Base-by-base conservation (phyloP, 2,113 vertebrate genomes). In the Pluvialis apricaria region DNA sequence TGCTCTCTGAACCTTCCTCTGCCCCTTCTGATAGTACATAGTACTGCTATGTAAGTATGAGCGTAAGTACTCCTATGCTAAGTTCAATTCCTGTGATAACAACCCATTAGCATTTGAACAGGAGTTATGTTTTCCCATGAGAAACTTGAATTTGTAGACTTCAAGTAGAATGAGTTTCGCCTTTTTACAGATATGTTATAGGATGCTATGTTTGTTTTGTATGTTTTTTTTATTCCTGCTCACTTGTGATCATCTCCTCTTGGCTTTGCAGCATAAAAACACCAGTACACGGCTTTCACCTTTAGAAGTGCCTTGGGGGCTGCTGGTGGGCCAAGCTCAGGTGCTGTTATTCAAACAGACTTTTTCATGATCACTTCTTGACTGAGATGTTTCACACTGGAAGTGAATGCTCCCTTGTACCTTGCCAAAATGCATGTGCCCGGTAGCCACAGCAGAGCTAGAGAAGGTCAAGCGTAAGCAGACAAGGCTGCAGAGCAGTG, bases 1-100 rank as follows among this genome's bases (percentile, higher is more conserved):
- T 96, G 71, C 78, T 91, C 91, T 32, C 77, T 94, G 92, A 94
- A 92, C 92, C 81, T 89, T 75, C 57, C 55, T 84, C 88, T 92
- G 77, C 83, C 73, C 69, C 58, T 79, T 73, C 70, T 58, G 69
- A 58, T 7, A 57, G 29, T 31, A 71, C 69, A 26, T 2, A 51
- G 66, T 14, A 45, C 45, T 45, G 18, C 45, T 45, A 45, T 45
- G 45, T 45, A 45, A 19, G 45, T 45, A 45, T 45, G 45, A 45
- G 45, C 45, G 19, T 45, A 45, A 45, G 45, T 9, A 45, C 45
- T 45, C 45, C 45, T 45, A 45, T 45, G 45, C 45, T 45, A 45
- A 45, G 45, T 45, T 45, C 9, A 45, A 45, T 62, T 57, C 86
- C 75, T 92, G 75, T 70, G 73, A 72, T 84, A 90, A 85, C 31